Evolutionary conservation across 1,140 invertebrate species (phyloP).

Genomic region (Anoplolepis gracilipes): DNA sequence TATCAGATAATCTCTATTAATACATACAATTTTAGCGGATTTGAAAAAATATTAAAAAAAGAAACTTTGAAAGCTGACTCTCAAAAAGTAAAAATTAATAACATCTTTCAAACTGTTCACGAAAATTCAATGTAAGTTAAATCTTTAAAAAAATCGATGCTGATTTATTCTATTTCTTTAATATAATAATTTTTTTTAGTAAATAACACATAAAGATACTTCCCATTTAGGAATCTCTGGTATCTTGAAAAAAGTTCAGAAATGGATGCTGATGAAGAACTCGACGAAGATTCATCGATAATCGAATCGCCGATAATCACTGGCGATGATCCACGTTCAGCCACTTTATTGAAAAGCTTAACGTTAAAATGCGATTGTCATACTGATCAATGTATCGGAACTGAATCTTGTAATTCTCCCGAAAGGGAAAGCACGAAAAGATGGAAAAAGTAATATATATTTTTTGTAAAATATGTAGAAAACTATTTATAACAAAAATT

Average conservation of each 20-base stretch:
- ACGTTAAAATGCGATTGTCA: constrained; percentile 54
- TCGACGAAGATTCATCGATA: constrained; percentile 7
- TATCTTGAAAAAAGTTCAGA: constrained; percentile 44
- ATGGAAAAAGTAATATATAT: constrained; percentile 4
- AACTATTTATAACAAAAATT: not conserved
- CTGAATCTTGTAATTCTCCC: constrained; percentile 57
- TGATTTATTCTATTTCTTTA: not conserved
- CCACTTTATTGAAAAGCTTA: constrained; percentile 48
- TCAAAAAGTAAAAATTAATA: not conserved
- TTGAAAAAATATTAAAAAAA: not conserved
- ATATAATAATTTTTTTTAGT: not conserved
- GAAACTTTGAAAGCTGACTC: not conserved
- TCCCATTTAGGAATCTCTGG: not conserved
- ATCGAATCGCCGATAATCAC: constrained; percentile 42
- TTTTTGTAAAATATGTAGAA: not conserved
- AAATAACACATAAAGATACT: not conserved
- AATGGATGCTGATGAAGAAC: constrained; percentile 51
- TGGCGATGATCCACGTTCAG: constrained; percentile 38
- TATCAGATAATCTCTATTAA: not conserved
- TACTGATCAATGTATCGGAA: constrained; percentile 28
- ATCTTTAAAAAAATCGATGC: not conserved
- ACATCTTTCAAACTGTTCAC: not conserved
- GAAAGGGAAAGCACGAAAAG: constrained; percentile 24
- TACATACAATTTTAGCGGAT: not conserved
- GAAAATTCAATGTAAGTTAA: constrained; percentile 16